Evolutionary conservation across 2,888 invertebrate genomes (phyloP).

Genomic region (Trisateles emortualis): DNA sequence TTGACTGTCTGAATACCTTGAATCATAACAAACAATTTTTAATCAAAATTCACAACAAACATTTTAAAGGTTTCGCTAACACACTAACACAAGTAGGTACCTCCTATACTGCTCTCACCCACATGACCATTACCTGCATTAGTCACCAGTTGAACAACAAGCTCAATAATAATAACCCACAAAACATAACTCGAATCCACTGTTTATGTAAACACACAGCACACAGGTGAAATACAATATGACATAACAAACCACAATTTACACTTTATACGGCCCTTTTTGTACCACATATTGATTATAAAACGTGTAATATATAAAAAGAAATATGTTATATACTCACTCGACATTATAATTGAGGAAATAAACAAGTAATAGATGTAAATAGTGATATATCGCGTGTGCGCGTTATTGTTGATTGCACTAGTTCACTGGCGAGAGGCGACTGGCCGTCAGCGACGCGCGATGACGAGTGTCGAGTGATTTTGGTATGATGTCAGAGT

Average conservation of each 20-base stretch:
- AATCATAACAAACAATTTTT: too few relatives aligned
- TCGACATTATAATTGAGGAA: slow-evolving; percentile 18
- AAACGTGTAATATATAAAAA: neutral
- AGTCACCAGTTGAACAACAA: slow-evolving; percentile 4
- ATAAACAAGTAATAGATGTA: neutral
- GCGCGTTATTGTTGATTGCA: too few relatives aligned
- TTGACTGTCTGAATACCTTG: too few relatives aligned
- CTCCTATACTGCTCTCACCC: too few relatives aligned
- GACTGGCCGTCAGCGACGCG: slow-evolving; percentile 3
- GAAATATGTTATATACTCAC: slow-evolving; percentile 28
- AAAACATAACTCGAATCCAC: slow-evolving; percentile 5
- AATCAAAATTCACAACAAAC: too few relatives aligned
- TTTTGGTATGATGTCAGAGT: neutral
- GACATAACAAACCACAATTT: neutral
- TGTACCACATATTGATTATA: neutral
- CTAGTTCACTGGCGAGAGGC: slow-evolving; percentile 6
- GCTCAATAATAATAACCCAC: slow-evolving; percentile 9
- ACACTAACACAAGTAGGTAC: too few relatives aligned
- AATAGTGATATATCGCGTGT: neutral
- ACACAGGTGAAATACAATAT: slow-evolving; percentile 4
- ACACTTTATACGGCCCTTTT: slow-evolving; percentile 8
- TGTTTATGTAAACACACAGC: slow-evolving; percentile 12
- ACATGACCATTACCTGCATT: neutral
- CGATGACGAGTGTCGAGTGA: neutral
- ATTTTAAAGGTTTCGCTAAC: too few relatives aligned